These are phyloP conservation scores for Aurelia aurita DNA, from an alignment of 30 jellyfish, hydroid and myxozoan species.

Conservation along the genomic window DNA sequence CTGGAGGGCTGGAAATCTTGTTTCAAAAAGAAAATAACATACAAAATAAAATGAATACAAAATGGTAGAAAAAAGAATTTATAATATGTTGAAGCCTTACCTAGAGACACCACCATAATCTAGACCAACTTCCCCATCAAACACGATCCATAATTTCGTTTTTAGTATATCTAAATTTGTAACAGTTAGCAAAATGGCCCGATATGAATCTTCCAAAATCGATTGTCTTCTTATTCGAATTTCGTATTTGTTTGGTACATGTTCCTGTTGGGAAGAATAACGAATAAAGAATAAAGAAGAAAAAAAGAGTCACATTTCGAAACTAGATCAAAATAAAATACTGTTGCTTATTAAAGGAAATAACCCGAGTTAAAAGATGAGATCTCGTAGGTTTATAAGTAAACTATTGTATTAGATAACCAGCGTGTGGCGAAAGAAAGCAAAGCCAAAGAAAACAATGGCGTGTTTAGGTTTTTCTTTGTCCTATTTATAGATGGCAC, in stretches of 20 bases:
- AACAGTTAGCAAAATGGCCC: slow-evolving; percentile 78
- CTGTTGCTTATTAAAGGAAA: no score
- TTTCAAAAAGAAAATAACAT: no score
- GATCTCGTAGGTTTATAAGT: no score
- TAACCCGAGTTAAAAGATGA: no score
- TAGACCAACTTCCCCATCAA: slow-evolving; percentile 98
- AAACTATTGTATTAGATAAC: no score
- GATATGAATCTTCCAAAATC: slow-evolving; percentile 92
- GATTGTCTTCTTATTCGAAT: slow-evolving; percentile 80
- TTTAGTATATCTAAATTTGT: slow-evolving; percentile 80
- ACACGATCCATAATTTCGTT: slow-evolving; percentile 96
- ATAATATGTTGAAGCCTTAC: slow-evolving; percentile 17
- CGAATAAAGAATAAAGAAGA: background rate
- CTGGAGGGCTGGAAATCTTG: no score
- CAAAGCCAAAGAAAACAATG: no score
- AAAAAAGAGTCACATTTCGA: background rate
- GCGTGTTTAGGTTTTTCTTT: no score
- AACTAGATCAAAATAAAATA: no score
- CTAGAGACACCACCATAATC: slow-evolving; percentile 99
- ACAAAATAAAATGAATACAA: background rate
- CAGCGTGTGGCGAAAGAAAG: no score
- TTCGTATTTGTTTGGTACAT: slow-evolving; percentile 97
- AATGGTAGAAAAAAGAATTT: background rate
- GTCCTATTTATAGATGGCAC: no score
- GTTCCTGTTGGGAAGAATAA: slow-evolving; percentile 75